Evolutionary conservation across 2,888 invertebrate species (phyloP).

Genomic region (Ariolimax columbianus): DNA sequence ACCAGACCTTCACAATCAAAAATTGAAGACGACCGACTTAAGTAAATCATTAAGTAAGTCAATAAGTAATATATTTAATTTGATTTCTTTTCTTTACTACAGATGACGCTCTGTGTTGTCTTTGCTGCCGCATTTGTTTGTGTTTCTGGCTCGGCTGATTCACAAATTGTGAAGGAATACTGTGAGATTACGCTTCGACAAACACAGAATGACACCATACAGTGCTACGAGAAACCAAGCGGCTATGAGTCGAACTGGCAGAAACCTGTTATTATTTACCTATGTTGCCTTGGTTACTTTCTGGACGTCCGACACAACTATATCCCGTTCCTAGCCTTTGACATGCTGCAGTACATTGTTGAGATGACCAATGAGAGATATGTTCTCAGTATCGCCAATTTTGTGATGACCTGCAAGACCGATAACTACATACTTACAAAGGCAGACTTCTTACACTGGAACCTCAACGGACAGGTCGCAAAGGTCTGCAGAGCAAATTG

Average conservation of each 20-base stretch:
- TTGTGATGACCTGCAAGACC: constrained; percentile 17
- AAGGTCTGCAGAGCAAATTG: neutral
- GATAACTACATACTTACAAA: neutral
- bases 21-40: too few species aligned
- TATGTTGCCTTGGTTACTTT: constrained; percentile 39
- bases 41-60: too few species aligned
- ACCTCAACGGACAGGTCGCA: neutral
- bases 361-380: neutral
- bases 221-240: constrained; percentile 5
- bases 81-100: neutral
- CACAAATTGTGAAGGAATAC: neutral
- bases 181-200: constrained; percentile 4
- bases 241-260: neutral
- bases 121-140: neutral
- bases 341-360: neutral
- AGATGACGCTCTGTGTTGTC: neutral
- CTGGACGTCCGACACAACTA: constrained; percentile 1
- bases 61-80: too few species aligned
- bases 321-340: constrained; percentile 6
- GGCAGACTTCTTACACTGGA: neutral
- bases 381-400: constrained; percentile 9
- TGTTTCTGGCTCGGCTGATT: neutral
- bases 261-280: constrained; percentile 25
- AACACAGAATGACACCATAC: neutral
- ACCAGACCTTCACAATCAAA: too few species aligned